Base-by-base conservation (phyloP, 2,888 invertebrate species). In the Lingula anatina region DNA sequence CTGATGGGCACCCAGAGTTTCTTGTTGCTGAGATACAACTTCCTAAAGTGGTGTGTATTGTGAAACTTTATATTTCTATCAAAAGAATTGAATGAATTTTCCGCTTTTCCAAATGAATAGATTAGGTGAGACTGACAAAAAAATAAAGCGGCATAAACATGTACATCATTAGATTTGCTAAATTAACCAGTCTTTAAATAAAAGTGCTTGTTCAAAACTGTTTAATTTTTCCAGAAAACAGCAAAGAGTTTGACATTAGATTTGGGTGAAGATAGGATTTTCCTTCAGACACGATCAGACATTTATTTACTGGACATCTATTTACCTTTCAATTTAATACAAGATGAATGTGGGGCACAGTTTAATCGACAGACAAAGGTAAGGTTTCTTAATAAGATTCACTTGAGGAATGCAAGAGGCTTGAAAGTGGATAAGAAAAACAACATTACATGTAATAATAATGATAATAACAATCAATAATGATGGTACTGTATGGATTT, bases 281-380 rank as follows among this genome's bases (percentile, higher is more conserved):
- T 76, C 12, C 54, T 78, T 42, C 57, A 70, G 45, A 74, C 76
- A 5, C 49, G 73, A 47, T 71, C 75, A 4, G 65, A 67, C 45
- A 60, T 65, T 3, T 77, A 78, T 55, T 60, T 66, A 50, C 59
- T 78, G 31, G 77, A 78, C 57, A 70, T 78, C 41, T 76, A 64
- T 54, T 61, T 78, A 39, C 77, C 78, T 2, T 73, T 60, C 54
- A 48, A 68, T 46, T 54, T 78, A 5, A 46, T 68, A 42, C 73
- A 72, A 45, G 66, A 69, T 18, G 72, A 76, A 3, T 69, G 70
- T 60, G 73, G 70, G 1, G 70, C 77, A 25, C 75, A 77, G 61
- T 78, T 76, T 54, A 67, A 77, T 52, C 65, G 65, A 47, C 64
- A 64, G 43, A 65, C 71, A 2, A 64, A 68, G 59, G 74, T 74